Evolutionary conservation across 2,888 invertebrate species (phyloP).

Genomic region (Harpalus rufipes): DNA sequence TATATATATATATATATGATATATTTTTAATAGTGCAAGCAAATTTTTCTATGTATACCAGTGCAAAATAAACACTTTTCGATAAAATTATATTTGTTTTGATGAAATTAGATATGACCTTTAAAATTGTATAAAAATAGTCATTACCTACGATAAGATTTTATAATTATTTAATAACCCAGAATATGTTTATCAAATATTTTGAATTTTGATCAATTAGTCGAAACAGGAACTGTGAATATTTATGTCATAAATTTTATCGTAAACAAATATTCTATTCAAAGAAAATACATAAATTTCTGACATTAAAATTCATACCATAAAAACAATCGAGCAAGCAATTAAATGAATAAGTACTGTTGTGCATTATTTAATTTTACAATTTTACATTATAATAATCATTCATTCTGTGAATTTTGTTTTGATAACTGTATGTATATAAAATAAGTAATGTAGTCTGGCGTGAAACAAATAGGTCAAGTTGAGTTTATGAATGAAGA

Average conservation of each 20-base stretch:
- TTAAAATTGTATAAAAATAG: too few species aligned
- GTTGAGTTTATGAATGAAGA: constrained; percentile 39
- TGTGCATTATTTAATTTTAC: background rate
- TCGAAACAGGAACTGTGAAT: too few species aligned
- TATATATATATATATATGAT: background rate
- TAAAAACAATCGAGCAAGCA: background rate
- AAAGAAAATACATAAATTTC: background rate
- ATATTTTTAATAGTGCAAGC: background rate
- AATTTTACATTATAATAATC: background rate
- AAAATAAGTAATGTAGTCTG: constrained; percentile 1
- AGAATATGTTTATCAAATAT: too few species aligned
- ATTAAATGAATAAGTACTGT: background rate
- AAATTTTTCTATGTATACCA: background rate
- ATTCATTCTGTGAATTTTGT: background rate
- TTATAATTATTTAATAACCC: too few species aligned
- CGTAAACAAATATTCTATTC: background rate
- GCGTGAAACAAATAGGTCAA: constrained; percentile 32
- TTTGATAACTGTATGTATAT: background rate
- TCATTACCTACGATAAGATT: too few species aligned
- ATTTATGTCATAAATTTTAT: too few species aligned
- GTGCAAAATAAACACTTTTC: constrained; percentile 8
- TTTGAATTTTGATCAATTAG: too few species aligned
- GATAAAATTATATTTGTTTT: constrained; percentile 8
- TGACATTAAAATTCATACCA: background rate
- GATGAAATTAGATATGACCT: background rate